Evolutionary conservation across 2,888 invertebrate genomes (phyloP).

Genomic region (Orchestes rusci): DNA sequence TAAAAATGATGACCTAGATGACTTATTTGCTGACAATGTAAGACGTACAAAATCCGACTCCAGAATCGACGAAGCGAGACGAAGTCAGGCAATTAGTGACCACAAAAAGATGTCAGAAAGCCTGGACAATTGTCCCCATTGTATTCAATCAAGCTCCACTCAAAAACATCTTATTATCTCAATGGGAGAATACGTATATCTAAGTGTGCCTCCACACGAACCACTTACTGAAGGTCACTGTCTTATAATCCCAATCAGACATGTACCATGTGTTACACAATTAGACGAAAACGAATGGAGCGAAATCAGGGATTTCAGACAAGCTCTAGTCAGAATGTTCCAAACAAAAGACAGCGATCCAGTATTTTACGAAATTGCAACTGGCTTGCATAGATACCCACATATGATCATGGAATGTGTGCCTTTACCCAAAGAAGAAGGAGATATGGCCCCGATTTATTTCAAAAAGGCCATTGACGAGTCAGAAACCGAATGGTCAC

Average conservation of each 20-base stretch:
- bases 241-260: slow-evolving; percentile 75
- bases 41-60: slow-evolving; percentile 55
- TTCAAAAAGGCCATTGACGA: slow-evolving; percentile 97
- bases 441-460: slow-evolving; percentile 88
- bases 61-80: slow-evolving; percentile 56
- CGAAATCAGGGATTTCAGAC: slow-evolving; percentile 76
- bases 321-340: slow-evolving; percentile 73
- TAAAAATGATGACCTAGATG: slow-evolving; percentile 72
- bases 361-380: slow-evolving; percentile 86
- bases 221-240: slow-evolving; percentile 84
- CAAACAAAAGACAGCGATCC: slow-evolving; percentile 65
- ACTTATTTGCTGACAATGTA: slow-evolving; percentile 75
- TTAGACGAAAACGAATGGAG: slow-evolving; percentile 93
- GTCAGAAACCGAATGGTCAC: slow-evolving; percentile 91
- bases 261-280: slow-evolving; percentile 69
- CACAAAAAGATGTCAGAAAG: slow-evolving; percentile 62
- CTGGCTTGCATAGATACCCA: slow-evolving; percentile 58
- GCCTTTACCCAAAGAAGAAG: slow-evolving; percentile 74
- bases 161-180: slow-evolving; percentile 79
- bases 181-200: slow-evolving; percentile 73
- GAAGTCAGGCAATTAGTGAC: slow-evolving; percentile 62
- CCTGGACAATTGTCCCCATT: slow-evolving; percentile 74
- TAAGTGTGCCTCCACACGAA: slow-evolving; percentile 71
- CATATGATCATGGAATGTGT: slow-evolving; percentile 89
- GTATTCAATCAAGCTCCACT: slow-evolving; percentile 73